Conservation (phyloP, 2,888 invertebrate species). For the Phyllotreta cruciferae region DNA sequence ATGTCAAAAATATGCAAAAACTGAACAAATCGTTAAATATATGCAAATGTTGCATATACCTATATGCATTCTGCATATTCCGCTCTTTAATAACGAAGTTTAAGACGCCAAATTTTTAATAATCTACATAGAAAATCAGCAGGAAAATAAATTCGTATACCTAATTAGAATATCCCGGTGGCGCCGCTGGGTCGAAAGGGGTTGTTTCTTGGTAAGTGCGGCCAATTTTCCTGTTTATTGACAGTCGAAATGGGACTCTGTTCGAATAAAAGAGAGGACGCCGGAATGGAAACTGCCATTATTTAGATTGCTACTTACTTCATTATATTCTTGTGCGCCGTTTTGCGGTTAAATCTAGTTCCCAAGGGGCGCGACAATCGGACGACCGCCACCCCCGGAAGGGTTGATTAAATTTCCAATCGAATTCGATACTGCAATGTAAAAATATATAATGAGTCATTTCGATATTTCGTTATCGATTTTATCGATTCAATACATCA, state of each 20-base stretch:
- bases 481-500: too few relatives aligned
- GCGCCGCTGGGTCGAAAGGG: background rate
- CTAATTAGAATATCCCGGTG: constrained; percentile 4
- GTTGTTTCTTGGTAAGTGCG: constrained; percentile 37
- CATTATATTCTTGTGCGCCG: constrained; percentile 18
- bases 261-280: constrained; percentile 23
- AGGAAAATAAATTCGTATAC: constrained; percentile 27
- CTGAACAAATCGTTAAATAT: too few relatives aligned
- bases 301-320: constrained; percentile 30
- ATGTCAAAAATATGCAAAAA: too few relatives aligned
- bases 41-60: too few relatives aligned
- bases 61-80: too few relatives aligned
- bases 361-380: constrained; percentile 18
- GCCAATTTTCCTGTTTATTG: constrained; percentile 40
- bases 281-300: constrained; percentile 14
- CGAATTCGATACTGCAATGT: too few relatives aligned
- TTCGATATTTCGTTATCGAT: too few relatives aligned
- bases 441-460: too few relatives aligned
- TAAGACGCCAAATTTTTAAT: too few relatives aligned
- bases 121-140: too few relatives aligned
- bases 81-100: too few relatives aligned
- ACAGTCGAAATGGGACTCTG: constrained; percentile 28
- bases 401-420: too few relatives aligned
- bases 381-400: background rate
- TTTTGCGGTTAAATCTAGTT: constrained; percentile 10